Evolutionary conservation across 2,888 invertebrate species (phyloP).

Genomic region (Pocota personata): DNA sequence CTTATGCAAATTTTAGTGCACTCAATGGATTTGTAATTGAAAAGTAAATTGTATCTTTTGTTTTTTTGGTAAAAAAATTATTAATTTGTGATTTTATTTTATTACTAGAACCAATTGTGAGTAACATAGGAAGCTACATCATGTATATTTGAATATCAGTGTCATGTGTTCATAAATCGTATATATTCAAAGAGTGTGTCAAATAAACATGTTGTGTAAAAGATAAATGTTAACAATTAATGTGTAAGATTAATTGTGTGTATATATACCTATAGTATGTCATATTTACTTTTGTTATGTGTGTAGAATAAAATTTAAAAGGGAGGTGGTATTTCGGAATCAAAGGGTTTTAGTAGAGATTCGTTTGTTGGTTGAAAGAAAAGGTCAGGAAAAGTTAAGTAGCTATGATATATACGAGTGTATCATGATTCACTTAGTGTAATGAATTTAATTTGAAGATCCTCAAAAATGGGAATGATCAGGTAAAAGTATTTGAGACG

Average conservation of each 20-base stretch:
- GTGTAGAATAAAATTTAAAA: constrained; percentile 18
- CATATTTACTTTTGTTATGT: constrained; percentile 8
- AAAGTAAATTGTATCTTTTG: constrained; percentile 12
- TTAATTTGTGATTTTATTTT: constrained; percentile 6
- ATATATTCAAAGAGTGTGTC: constrained; percentile 60
- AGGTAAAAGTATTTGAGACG: too few relatives aligned
- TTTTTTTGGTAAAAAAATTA: constrained; percentile 1
- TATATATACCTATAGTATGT: constrained; percentile 13
- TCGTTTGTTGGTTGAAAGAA: not conserved
- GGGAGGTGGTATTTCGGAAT: constrained; percentile 3
- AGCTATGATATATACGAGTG: too few relatives aligned
- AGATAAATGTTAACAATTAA: not conserved
- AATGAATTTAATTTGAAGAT: too few relatives aligned
- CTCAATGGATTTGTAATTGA: constrained; percentile 5
- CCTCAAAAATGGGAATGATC: too few relatives aligned
- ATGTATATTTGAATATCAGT: constrained; percentile 33
- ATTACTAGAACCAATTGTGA: not conserved
- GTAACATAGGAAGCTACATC: constrained; percentile 21
- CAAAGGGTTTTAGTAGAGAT: not conserved
- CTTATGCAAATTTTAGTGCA: constrained; percentile 17
- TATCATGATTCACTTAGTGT: too few relatives aligned
- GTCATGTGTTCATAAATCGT: constrained; percentile 48
- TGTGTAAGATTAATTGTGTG: constrained; percentile 7
- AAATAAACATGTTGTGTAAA: not conserved
- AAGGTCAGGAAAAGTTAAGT: not conserved